Percentiles rank a stretch among this genome's conserved stretches.
These are phyloP conservation scores for Catocala fraxini DNA, from an alignment of 2,888 invertebrate genomes.

Conservation along the genomic window DNA sequence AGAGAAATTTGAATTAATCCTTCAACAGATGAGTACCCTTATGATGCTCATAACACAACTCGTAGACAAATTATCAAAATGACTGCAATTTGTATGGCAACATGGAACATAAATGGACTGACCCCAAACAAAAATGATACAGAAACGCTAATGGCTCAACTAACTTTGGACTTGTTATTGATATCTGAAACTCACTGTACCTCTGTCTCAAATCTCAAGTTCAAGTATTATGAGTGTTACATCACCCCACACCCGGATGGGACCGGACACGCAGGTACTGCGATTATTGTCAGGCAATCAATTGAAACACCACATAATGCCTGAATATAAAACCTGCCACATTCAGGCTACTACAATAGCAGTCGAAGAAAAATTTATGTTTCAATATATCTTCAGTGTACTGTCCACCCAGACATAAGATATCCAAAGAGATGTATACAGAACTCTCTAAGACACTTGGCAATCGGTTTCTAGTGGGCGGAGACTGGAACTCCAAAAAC, in stretches of 20 bases:
- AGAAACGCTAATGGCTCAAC: background rate
- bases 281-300: constrained; percentile 15
- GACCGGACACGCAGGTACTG: constrained; percentile 30
- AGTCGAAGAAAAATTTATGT: constrained; percentile 9
- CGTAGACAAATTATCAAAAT: no score
- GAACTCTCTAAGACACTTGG: constrained; percentile 7
- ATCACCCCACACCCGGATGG: constrained; percentile 32
- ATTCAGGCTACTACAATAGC: constrained; percentile 33
- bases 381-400: no score
- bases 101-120: constrained; percentile 36
- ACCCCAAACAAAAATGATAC: constrained; percentile 2
- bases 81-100: constrained; percentile 12
- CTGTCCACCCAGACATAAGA: constrained; percentile 39
- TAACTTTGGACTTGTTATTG: constrained; percentile 25
- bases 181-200: constrained; percentile 28
- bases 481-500: constrained; percentile 17
- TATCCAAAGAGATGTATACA: constrained; percentile 1
- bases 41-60: no score
- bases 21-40: constrained; percentile 6
- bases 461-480: constrained; percentile 21
- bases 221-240: background rate
- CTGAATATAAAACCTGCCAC: constrained; percentile 10
- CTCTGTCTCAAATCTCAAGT: background rate
- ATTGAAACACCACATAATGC: constrained; percentile 25
- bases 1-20: constrained; percentile 6